These are phyloP conservation scores for Listronotus bonariensis DNA, from an alignment of 1,140 invertebrate genomes.

Conservation along the genomic window DNA sequence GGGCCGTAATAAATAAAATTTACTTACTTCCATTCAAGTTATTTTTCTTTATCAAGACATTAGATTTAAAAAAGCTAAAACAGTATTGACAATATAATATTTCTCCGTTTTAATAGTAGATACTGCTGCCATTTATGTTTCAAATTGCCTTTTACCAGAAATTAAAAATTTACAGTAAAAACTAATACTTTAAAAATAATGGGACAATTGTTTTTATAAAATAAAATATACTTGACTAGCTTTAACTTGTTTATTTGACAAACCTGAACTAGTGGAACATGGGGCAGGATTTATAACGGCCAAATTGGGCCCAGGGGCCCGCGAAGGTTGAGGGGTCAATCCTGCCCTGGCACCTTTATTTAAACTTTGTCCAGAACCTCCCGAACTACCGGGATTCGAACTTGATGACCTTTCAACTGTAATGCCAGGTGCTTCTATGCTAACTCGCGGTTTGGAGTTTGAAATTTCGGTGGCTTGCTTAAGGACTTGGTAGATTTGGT, in stretches of 20 bases:
- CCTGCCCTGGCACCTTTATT: conserved; percentile 41
- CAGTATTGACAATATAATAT: too few species aligned
- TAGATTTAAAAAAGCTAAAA: too few species aligned
- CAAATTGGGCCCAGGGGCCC: conserved; percentile 58
- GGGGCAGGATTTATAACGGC: conserved; percentile 61
- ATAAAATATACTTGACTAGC: conserved; percentile 30
- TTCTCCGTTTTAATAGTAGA: too few species aligned
- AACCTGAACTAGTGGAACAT: conserved; percentile 63
- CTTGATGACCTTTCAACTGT: conserved; percentile 53
- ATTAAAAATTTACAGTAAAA: too few species aligned
- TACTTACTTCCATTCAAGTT: too few species aligned
- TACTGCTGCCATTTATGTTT: too few species aligned
- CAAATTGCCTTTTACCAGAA: conserved; percentile 12
- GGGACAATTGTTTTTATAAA: too few species aligned
- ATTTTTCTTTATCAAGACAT: too few species aligned
- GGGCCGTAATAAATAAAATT: too few species aligned
- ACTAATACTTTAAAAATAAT: too few species aligned
- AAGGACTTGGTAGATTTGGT: conserved; percentile 90
- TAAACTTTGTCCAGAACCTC: conserved; percentile 60
- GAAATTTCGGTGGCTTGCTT: conserved; percentile 89
- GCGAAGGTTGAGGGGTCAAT: conserved; percentile 30
- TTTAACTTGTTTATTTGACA: conserved; percentile 23
- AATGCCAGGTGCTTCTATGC: conserved; percentile 49
- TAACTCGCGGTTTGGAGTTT: conserved; percentile 58
- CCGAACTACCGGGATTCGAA: conserved; percentile 58